Base-by-base conservation (phyloP, 1,140 invertebrate genomes). In the Neuroterus valhalla region DNA sequence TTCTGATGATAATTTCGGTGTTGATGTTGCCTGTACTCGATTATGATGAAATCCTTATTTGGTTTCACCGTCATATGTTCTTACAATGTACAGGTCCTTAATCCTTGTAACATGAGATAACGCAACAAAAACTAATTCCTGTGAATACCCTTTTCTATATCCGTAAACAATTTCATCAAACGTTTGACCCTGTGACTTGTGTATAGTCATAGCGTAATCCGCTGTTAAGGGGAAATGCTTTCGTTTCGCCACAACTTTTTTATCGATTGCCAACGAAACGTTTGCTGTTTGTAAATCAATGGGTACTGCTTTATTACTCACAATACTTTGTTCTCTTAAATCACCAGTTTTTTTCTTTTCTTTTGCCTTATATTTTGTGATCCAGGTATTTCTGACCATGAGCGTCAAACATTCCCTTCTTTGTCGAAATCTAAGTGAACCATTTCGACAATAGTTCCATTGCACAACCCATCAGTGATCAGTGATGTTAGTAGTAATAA, bases 401-500 rank as follows among this genome's bases (percentile, higher is more conserved):
- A 46, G 5, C 71, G 26, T 21, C 46, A 78, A 12, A 78, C 72
- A 62, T 79, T 10, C 21, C 55, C 72, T 23, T 78, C 52, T 44
- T 80, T 75, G 74, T 85, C 52, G 17, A 17, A 45, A 75, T 89
- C 86, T 31, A 87, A 70, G 75, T 84, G 75, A 48, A 78, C 31
- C 68, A 88, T 74, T 74, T 81, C 82, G 12, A 83, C 88, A 68
- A 86, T 78, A 6, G 86, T 78, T 31, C 86, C 86, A 78, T 89
- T 88, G 1, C 75, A 81, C 71, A 89, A 77, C 4, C 87, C 86
- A 78, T 88, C 85, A 19, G 74, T 26, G 0, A 86, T n/a, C 83
- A 71, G 86, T 81, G 12, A 89, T 87, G 73, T 89, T 88, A 3
- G 79, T 82, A n/a, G 83, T 84, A 19, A 89, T 82, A 70, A 88